phyloP scores from a whole-genome alignment of 2,797 vertebrate species.

The Numenius phaeopus region DNA sequence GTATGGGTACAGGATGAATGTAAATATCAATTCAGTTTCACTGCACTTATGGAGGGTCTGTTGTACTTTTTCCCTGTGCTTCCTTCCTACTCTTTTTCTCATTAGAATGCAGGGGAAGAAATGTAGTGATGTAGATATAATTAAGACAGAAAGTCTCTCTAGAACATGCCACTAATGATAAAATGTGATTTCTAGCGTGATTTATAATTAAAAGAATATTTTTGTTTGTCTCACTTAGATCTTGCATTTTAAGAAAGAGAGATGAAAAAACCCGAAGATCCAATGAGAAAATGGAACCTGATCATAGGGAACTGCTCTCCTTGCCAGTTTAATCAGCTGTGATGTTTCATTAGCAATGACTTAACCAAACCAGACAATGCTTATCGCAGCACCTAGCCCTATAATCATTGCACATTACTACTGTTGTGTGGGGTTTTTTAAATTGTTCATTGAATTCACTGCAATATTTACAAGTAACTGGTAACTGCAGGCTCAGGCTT shows the following conservation, averaged over 20 bases:
- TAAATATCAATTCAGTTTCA: constrained; percentile 24
- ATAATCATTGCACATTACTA: constrained; percentile 30
- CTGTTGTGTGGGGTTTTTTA: neutral
- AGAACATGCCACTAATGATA: neutral
- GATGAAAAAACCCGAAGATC: neutral
- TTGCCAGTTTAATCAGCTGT: constrained; percentile 37
- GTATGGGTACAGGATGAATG: neutral
- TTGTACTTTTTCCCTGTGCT: neutral
- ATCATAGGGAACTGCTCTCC: neutral
- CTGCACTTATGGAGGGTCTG: neutral
- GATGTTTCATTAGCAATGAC: constrained; percentile 54
- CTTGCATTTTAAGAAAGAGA: neutral
- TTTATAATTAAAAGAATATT: constrained; percentile 4
- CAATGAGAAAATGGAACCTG: neutral
- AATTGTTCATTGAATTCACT: neutral
- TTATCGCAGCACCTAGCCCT: neutral
- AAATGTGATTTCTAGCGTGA: neutral
- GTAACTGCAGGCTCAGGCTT: neutral
- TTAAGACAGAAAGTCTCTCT: constrained; percentile 5
- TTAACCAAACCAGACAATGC: constrained; percentile 63
- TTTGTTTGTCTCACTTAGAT: neutral
- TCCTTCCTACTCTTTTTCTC: neutral
- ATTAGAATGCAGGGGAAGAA: constrained; percentile 24
- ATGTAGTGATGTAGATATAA: neutral
- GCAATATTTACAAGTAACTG: neutral